These are phyloP conservation scores for Brachionus angularis DNA, from an alignment of 1,140 invertebrate genomes.

Conservation along the genomic window DNA sequence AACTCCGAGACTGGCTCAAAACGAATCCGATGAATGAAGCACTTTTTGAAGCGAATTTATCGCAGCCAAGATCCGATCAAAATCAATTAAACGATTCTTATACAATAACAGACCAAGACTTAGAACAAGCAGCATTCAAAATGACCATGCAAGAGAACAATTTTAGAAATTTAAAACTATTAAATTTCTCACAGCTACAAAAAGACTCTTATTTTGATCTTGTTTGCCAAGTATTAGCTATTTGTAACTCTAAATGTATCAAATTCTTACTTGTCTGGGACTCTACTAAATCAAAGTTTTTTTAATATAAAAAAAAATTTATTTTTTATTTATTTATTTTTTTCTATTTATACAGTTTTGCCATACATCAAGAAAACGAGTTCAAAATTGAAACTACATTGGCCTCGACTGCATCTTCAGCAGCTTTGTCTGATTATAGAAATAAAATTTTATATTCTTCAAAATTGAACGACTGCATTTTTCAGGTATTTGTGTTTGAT, in stretches of 20 bases:
- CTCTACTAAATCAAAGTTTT: neutral
- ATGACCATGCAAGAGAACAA: neutral
- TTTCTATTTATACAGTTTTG: too few relatives aligned
- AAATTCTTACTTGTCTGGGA: conserved; percentile 6
- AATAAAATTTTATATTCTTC: neutral
- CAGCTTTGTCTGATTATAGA: neutral
- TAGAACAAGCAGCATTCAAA: neutral
- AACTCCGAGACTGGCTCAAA: neutral
- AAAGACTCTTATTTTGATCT: conserved; percentile 2
- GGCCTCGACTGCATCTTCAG: neutral
- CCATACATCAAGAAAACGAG: conserved; percentile 1
- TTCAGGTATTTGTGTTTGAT: conserved; percentile 11
- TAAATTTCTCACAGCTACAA: neutral
- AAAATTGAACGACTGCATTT: neutral
- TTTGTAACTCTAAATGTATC: conserved; percentile 16
- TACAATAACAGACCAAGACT: neutral
- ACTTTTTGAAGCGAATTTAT: neutral
- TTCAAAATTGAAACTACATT: neutral
- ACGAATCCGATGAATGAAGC: neutral
- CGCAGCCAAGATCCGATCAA: neutral
- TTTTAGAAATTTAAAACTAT: neutral
- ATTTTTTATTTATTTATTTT: too few relatives aligned
- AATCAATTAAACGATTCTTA: too few relatives aligned
- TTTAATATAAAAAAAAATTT: too few relatives aligned
- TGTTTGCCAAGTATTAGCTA: conserved; percentile 3